phyloP scores from a whole-genome alignment of 2,797 vertebrate genomes.

The Moxostoma hubbsi region DNA sequence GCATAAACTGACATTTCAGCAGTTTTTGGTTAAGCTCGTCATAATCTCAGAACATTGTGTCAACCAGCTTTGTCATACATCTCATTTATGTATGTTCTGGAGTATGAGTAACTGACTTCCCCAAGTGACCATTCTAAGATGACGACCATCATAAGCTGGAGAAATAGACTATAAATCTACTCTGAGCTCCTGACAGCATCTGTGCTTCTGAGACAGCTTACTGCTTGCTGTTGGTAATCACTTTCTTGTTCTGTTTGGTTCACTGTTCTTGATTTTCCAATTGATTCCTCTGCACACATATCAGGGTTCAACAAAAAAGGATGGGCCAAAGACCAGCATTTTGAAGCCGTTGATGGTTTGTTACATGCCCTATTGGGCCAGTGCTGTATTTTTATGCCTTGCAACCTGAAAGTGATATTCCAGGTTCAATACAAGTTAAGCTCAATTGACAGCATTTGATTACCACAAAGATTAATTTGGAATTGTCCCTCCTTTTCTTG shows the following conservation, averaged over 20 bases:
- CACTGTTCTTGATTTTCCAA: constrained; percentile 32
- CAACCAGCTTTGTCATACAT: not conserved
- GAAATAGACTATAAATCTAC: not conserved
- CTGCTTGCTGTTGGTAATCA: not conserved
- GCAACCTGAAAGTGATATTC: too few species aligned
- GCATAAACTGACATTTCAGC: not conserved
- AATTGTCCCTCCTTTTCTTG: too few species aligned
- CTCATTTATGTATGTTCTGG: too few species aligned
- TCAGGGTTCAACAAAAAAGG: too few species aligned
- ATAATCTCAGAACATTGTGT: not conserved
- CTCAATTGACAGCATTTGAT: too few species aligned
- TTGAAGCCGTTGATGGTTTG: too few species aligned
- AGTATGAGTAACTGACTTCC: too few species aligned
- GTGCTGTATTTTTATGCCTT: too few species aligned
- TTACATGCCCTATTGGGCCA: too few species aligned
- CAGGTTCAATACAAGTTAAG: too few species aligned
- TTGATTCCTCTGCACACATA: constrained; percentile 60
- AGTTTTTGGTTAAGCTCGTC: not conserved
- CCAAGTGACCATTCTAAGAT: not conserved
- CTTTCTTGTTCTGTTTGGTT: not conserved
- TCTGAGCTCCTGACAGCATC: not conserved
- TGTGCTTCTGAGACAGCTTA: not conserved
- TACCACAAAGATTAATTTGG: too few species aligned
- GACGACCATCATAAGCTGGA: constrained; percentile 1
- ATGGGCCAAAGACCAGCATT: too few species aligned